Evolutionary conservation across 2,888 invertebrate species (phyloP), one percentile per base, ranked within the genome.

Genomic region (Hemithea aestivaria): DNA sequence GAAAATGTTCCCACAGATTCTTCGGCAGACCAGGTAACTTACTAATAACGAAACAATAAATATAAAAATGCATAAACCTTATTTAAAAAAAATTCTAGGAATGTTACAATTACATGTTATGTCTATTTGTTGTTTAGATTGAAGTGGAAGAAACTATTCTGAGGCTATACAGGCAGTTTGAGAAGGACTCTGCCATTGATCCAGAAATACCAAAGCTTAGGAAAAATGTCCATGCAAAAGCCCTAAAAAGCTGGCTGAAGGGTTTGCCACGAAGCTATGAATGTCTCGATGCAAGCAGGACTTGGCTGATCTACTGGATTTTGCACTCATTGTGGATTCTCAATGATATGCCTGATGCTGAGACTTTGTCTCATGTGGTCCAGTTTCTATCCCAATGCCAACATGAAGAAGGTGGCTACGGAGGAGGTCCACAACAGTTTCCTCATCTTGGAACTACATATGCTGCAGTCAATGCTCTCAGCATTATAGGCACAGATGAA

Each of bases 221-320:
- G 30, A 90, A 91, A 62, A 82, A 89, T 40, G 87, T 89, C 53
- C 94, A 95, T 69, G 84, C 89, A 53, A 73, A 88, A 51, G 90
- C 91, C 70, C 82, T 97, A 36, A 90, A 91, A 57, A 89, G 88
- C 53, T 93, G 92, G 62, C 69, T 97, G 11, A 85, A 84, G 27
- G 81, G 89, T 60, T 81, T 97, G 52, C 92, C 94, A 26, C 80
- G 87, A 42, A 89, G 90, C 45, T 96, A 95, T 66, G 91, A 93
- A 91, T 91, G 92, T 65, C 85, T 99, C 51, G 99, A 99, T 89
- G 94, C 96, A 6, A 98, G 98, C 74, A 91, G 98, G 58, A 93
- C 99, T 5, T 99, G 99, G 99, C 87, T 99, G 45, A 93, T 96
- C 61, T 99, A 98, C 72, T 99, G 99, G 99, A 96, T 96, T 47